These are phyloP conservation scores for Meta bourneti DNA, from an alignment of 2,888 invertebrate species.

Conservation along the genomic window DNA sequence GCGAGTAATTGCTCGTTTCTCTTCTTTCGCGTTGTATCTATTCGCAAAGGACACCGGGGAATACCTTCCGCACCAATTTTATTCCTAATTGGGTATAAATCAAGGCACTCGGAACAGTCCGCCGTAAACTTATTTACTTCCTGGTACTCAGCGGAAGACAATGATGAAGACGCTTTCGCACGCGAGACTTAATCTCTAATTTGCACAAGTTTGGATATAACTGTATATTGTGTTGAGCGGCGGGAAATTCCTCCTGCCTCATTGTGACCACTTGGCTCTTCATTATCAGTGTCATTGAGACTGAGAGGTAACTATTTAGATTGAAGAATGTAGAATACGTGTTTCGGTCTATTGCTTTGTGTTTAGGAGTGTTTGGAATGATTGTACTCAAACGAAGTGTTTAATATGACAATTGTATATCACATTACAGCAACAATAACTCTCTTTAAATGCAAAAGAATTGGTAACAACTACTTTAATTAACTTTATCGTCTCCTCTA, in stretches of 20 bases:
- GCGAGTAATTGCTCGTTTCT: not conserved
- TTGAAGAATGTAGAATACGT: no score
- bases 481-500: no score
- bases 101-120: not conserved
- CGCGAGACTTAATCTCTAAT: not conserved
- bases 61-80: not conserved
- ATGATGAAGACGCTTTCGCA: not conserved
- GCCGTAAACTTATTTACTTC: not conserved
- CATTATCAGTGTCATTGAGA: no score
- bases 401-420: no score
- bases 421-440: no score
- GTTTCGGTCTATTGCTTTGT: no score
- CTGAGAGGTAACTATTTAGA: no score
- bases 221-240: not conserved
- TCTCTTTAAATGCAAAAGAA: no score
- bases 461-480: no score
- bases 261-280: no score
- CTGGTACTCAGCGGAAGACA: not conserved
- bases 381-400: no score
- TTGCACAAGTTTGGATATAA: not conserved
- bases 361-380: no score
- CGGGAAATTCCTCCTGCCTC: not conserved
- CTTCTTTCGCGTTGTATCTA: not conserved
- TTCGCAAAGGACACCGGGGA: not conserved
- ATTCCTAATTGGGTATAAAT: not conserved